Conservation (phyloP, 2,113 vertebrate species). For the Aythya baeri region DNA sequence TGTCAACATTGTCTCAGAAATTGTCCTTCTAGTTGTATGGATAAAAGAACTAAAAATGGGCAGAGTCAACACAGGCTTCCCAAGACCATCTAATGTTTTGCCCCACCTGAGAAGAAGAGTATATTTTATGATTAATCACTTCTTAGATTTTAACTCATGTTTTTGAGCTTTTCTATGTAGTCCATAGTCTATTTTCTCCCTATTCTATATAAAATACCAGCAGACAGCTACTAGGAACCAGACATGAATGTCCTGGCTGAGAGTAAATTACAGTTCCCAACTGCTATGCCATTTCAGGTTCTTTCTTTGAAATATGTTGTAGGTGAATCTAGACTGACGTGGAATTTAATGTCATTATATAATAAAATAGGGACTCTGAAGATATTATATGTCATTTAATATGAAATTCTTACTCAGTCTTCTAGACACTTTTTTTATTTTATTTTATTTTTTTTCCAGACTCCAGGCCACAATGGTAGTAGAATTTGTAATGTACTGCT, state of each 20-base stretch:
- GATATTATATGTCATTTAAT: constrained; percentile 40
- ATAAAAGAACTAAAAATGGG: not conserved
- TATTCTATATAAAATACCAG: not conserved
- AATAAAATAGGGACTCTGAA: constrained; percentile 40
- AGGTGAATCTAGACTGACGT: constrained; percentile 21
- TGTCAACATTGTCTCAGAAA: not conserved
- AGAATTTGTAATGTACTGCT: constrained; percentile 2
- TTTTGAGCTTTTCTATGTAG: not conserved
- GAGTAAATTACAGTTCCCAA: not conserved
- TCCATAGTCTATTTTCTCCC: not conserved
- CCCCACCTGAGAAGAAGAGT: not conserved
- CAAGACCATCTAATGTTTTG: not conserved
- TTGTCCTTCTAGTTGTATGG: not conserved
- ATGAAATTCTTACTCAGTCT: constrained; percentile 51
- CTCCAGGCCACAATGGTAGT: not conserved
- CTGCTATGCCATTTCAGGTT: constrained; percentile 30
- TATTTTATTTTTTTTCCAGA: not conserved
- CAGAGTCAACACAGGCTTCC: not conserved
- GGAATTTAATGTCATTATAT: constrained; percentile 36
- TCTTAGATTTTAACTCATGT: not conserved
- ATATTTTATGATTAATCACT: not conserved
- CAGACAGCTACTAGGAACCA: not conserved
- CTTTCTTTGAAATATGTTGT: constrained; percentile 30
- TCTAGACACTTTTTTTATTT: constrained; percentile 32
- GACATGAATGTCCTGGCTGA: not conserved